Evolutionary conservation across 64 coral and sea anemone genomes (phyloP), one percentile per base, ranked within the genome.

Genomic region (Montipora foliosa): DNA sequence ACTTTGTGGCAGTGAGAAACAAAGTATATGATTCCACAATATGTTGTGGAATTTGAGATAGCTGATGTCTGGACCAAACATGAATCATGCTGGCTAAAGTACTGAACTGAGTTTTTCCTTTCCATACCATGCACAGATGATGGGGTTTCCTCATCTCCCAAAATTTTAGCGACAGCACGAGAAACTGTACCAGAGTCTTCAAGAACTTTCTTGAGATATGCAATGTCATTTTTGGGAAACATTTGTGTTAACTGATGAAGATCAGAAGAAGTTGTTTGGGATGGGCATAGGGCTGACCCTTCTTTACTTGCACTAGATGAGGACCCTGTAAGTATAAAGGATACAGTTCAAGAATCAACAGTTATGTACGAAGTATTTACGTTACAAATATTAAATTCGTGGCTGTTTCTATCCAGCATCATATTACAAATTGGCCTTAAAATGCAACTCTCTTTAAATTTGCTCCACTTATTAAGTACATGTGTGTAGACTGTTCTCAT

Each of bases 281-380:
- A 71, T 71, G 67, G 67, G 67, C 67, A 71, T 71, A 71, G 67
- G 67, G 67, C 15, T 71, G 67, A 71, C 16, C 67, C 67, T 71
- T 71, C 67, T 12, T 71, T 71, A 71, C 67, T 71, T 16, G 67
- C 67, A 71, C 67, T 71, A 71, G 67, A 71, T 71, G 67, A 71
- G 67, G 67, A 71, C 67, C 67, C 67, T 71, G 67, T 71, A 71
- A 71, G 67, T 71, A 71, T 71, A 71, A 71, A 71, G 67, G 67
- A 71, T 71, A 19, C 20, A 71, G 15, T 71, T 71, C 67, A 71
- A 71, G 67, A 71, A 71, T 19, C 67, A 71, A 71, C 67, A 71
- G 67, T 71, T 71, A 71, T 22, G 8, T 71, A 16, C 67, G 15
- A 8, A 19, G 67, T 71, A 71, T 22, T 71, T 14, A 1, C 67